Evolutionary conservation across 2,888 invertebrate genomes (phyloP), one percentile per base, ranked within the genome.

Genomic region (Abscondita cerata): DNA sequence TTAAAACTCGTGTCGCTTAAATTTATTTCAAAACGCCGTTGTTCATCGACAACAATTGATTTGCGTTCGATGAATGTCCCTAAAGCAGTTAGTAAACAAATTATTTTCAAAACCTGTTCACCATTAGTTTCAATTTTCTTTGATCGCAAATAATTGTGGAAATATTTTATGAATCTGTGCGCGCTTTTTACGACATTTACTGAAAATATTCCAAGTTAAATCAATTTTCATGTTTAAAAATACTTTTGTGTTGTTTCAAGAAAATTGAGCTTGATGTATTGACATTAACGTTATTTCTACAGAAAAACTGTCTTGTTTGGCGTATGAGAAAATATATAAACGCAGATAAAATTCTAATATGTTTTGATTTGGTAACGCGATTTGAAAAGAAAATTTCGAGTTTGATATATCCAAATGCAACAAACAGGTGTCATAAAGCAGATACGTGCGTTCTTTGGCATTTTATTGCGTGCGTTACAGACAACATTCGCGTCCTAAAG

Each of bases 351-450:
- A 62, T 62, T 58, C 50, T 41, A 55, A 59, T 63, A 63, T 52
- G 54, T 59, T 59, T 51, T 52, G 59, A 55, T 59, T 46, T 60
- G 54, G 55, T 40, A 52, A 55, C 58, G 59, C 59, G 54, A 55
- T 33, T 51, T 51, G 58, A 55, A 63, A 62, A 62, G 46, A 54
- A 55, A 63, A 54, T 59, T 54, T 25, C 51, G 31, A 33, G 63
- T 51, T 41, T 53, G 62, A 63, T 59, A 63, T 63, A 63, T 68
- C 64, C 65, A 64, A 68, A 67, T 64, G 68, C 65, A 69, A 72
- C 73, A 72, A 74, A 73, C 74, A 74, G 73, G 74, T 74, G 74
- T 73, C 72, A 73, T 73, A 74, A 74, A 74, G 72, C 69, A 73
- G 71, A 72, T 72, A 74, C 74, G 73, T 73, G 74, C 69, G 65